Conservation (phyloP, 2,888 invertebrate genomes). For the Conops quadrifasciatus region DNA sequence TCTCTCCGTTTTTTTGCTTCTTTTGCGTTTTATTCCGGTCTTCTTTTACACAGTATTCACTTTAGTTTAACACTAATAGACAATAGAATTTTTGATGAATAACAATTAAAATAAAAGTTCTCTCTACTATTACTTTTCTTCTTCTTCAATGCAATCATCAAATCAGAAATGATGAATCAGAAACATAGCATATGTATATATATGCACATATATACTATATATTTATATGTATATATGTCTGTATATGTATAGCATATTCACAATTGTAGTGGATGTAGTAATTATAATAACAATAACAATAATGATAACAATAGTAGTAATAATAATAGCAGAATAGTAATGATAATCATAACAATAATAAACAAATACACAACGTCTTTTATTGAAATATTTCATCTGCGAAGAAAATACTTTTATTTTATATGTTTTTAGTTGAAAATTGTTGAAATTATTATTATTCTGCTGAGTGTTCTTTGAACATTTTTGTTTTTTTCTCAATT, state of each 20-base stretch:
- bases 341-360: constrained; percentile 18
- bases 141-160: too few species aligned
- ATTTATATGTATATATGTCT: background rate
- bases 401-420: background rate
- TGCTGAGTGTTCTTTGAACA: background rate
- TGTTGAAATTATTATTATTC: background rate
- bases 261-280: background rate
- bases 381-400: constrained; percentile 21
- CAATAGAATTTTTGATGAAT: too few species aligned
- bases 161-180: too few species aligned
- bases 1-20: too few species aligned
- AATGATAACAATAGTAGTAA: constrained; percentile 18
- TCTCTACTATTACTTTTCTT: too few species aligned
- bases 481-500: background rate
- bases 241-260: background rate
- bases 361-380: constrained; percentile 34
- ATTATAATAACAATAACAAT: background rate
- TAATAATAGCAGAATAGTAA: background rate
- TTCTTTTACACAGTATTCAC: too few species aligned
- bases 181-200: too few species aligned
- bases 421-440: constrained; percentile 2
- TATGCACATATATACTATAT: too few species aligned
- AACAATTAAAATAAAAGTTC: too few species aligned
- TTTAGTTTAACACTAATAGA: too few species aligned
- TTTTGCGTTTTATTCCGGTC: too few species aligned